phyloP scores from a whole-genome alignment of 2,888 invertebrate species.

The Oconnorella tubifera region DNA sequence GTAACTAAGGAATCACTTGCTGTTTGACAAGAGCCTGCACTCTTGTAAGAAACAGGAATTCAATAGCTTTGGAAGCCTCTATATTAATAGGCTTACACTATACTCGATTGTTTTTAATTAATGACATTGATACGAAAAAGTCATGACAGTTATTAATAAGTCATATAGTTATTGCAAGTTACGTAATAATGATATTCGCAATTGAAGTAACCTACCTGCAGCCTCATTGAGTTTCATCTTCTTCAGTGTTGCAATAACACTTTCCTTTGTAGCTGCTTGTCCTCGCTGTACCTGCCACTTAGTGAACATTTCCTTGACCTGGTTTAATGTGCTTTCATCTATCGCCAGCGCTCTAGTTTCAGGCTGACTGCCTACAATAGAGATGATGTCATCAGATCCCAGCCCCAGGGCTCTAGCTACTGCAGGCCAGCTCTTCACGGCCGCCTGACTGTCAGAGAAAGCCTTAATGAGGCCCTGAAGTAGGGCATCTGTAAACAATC shows the following conservation, averaged over 20 bases:
- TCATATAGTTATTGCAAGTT: too few relatives aligned
- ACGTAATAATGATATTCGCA: too few relatives aligned
- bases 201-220: constrained; percentile 12
- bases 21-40: too few relatives aligned
- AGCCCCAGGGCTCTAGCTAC: constrained; percentile 12
- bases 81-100: too few relatives aligned
- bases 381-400: constrained; percentile 2
- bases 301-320: not conserved
- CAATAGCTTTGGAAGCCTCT: too few relatives aligned
- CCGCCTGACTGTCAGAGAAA: constrained; percentile 10
- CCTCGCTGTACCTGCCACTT: constrained; percentile 8
- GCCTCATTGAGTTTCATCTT: constrained; percentile 17
- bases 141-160: too few relatives aligned
- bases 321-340: not conserved
- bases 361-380: constrained; percentile 1
- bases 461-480: constrained; percentile 1
- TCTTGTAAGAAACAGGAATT: too few relatives aligned
- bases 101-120: too few relatives aligned
- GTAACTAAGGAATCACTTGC: too few relatives aligned
- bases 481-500: not conserved
- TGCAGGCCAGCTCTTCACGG: not conserved
- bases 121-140: too few relatives aligned
- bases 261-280: constrained; percentile 6
- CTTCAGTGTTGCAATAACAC: constrained; percentile 4
- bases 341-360: not conserved